A percentile compares a stretch with the other conserved stretches of the same genome.
Evolutionary conservation across 1,140 invertebrate genomes (phyloP).

Genomic region (Aphidius ervi): DNA sequence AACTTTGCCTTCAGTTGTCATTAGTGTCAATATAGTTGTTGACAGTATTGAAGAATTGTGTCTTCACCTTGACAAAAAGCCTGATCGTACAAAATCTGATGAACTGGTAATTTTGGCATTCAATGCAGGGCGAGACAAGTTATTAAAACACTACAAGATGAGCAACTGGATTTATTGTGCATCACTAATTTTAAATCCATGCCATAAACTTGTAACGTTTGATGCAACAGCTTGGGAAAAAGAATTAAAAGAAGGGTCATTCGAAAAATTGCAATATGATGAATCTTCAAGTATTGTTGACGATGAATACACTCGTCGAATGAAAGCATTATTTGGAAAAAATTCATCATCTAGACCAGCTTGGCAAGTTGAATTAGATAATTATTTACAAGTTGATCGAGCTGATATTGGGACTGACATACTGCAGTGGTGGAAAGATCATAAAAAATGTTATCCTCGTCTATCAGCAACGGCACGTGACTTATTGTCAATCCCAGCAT

Average conservation of each 20-base stretch:
- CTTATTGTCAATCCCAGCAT: no score
- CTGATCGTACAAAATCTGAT: constrained; percentile 1
- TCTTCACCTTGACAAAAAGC: constrained; percentile 14
- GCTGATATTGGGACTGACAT: no score
- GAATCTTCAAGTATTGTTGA: no score
- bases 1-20: constrained; percentile 17
- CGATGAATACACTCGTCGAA: no score
- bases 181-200: constrained; percentile 42
- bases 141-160: constrained; percentile 36
- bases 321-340: no score
- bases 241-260: constrained; percentile 36
- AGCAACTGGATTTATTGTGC: constrained; percentile 43
- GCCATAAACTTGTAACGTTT: constrained; percentile 42
- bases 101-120: constrained; percentile 17
- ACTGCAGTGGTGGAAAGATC: no score
- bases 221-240: constrained; percentile 38
- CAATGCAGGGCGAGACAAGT: constrained; percentile 15
- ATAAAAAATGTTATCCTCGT: no score
- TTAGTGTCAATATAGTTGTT: constrained; percentile 34
- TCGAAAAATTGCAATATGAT: constrained; percentile 24
- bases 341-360: no score
- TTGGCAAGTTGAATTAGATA: no score
- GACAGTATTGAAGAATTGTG: constrained; percentile 32
- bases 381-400: no score
- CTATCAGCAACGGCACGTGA: no score